These are phyloP conservation scores for Pogonomyrmex californicus DNA, from an alignment of 1,140 invertebrate species.

Conservation along the genomic window DNA sequence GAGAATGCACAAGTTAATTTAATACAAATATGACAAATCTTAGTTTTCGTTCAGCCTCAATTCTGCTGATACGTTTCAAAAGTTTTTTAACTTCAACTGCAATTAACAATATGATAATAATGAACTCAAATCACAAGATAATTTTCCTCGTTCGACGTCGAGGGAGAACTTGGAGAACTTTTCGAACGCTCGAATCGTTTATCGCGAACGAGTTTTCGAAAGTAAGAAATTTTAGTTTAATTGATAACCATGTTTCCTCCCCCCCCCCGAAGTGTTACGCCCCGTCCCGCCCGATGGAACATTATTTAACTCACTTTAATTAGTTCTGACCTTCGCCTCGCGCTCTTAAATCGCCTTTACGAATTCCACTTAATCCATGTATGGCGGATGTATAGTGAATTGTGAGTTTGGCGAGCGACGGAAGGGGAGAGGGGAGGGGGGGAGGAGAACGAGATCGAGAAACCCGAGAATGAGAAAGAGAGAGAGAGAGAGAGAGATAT, in stretches of 20 bases:
- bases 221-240: slow-evolving; percentile 49
- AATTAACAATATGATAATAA: slow-evolving; percentile 38
- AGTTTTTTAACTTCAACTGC: slow-evolving; percentile 7
- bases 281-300: slow-evolving; percentile 4
- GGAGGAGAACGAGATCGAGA: background rate
- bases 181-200: slow-evolving; percentile 35
- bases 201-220: slow-evolving; percentile 20
- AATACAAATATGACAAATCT: slow-evolving; percentile 7
- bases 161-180: background rate
- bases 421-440: too few species aligned
- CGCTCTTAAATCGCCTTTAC: slow-evolving; percentile 47
- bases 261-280: slow-evolving; percentile 9
- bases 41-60: background rate
- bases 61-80: background rate
- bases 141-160: slow-evolving; percentile 27
- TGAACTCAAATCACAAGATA: slow-evolving; percentile 14
- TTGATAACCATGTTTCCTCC: slow-evolving; percentile 42
- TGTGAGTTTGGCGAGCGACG: slow-evolving; percentile 6
- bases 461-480: background rate
- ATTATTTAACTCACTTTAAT: slow-evolving; percentile 63
- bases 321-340: slow-evolving; percentile 47
- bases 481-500: slow-evolving; percentile 49
- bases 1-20: background rate
- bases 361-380: slow-evolving; percentile 40
- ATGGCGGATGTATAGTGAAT: slow-evolving; percentile 12